Conservation (phyloP, 2,888 invertebrate genomes). For the Agriotes lineatus region DNA sequence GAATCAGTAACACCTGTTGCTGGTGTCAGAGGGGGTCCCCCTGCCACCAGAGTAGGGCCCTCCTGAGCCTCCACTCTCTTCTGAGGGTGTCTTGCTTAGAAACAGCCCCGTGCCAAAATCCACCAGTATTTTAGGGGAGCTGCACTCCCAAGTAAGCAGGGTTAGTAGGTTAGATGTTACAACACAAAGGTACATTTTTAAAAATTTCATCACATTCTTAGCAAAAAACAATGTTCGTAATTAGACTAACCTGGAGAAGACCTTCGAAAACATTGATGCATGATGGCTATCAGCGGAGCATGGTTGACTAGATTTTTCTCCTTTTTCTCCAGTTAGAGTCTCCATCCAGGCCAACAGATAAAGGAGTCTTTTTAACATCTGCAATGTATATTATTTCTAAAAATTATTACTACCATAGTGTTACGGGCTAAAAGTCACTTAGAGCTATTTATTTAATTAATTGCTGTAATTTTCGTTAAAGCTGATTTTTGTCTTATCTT, state of each 20-base stretch:
- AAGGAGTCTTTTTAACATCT: slow-evolving; percentile 93
- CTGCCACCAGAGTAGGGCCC: slow-evolving; percentile 62
- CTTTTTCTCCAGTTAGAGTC: slow-evolving; percentile 84
- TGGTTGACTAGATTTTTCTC: slow-evolving; percentile 66
- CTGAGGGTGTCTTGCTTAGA: slow-evolving; percentile 91
- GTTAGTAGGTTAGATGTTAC: slow-evolving; percentile 60
- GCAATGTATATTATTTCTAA: too few species aligned
- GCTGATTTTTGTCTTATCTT: too few species aligned
- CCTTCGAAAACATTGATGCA: slow-evolving; percentile 89
- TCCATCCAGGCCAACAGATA: slow-evolving; percentile 95
- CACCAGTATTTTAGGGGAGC: slow-evolving; percentile 94
- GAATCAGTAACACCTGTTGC: slow-evolving; percentile 74
- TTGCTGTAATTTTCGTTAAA: too few species aligned
- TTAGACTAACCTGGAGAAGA: slow-evolving; percentile 83
- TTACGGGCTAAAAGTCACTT: too few species aligned
- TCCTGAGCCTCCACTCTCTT: slow-evolving; percentile 80
- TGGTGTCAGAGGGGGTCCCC: slow-evolving; percentile 72
- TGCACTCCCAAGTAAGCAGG: slow-evolving; percentile 62
- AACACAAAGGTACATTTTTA: too few species aligned
- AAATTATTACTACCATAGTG: too few species aligned
- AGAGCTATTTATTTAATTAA: too few species aligned
- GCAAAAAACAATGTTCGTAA: neutral
- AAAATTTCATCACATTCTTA: neutral
- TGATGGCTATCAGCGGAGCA: slow-evolving; percentile 69
- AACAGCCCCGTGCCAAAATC: slow-evolving; percentile 96